Evolutionary conservation across 2,113 vertebrate genomes (phyloP), one percentile per base, ranked within the genome.

Genomic region (Brienomyrus brachyistius): DNA sequence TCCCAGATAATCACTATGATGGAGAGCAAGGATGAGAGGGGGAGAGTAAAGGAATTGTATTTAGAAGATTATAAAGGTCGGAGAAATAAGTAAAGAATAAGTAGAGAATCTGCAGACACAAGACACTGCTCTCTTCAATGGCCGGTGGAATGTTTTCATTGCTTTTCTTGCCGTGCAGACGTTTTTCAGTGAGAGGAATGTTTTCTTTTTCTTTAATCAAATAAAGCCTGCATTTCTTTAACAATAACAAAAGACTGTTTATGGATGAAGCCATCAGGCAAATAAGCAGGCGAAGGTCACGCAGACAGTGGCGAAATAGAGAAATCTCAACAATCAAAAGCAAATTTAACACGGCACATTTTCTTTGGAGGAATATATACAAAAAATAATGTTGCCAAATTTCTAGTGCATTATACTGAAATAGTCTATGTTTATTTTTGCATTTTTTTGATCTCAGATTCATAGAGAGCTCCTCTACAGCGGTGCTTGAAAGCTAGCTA

Each of bases 11-110:
- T 54, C 27, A 86, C 70, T 23, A 45, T 62, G 87, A 66, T 35
- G 40, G 15, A 62, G 84, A 54, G 48, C 15, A 50, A 35, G 50
- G 62, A 54, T 2, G 7, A 88, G 84, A 86, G 5, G 4, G 50
- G 13, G 50, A 66, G 89, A 89, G 89, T 62, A 88, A 91, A 84
- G 74, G 51, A 88, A 8, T 59, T 35, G 83, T 84, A 88, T 43
- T 50, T 51, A 35, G 88, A 59, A 80, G 21, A 35, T 47, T 82
- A 66, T 84, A 84, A 66, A 70, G 21, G 23, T 27, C 54, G 9
- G 21, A 45, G 45, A 62, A 17, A 50, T 80, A 56, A 17, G 31
- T 7, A 8, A 54, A 31, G 21, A 83, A 80, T 43, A 83, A 83
- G 15, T 48, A 19, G n/a, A 56, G 77, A 89, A 56, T 54, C 40